Base-by-base conservation (phyloP, 2,888 invertebrate species). In the Drosophila phalerata region DNA sequence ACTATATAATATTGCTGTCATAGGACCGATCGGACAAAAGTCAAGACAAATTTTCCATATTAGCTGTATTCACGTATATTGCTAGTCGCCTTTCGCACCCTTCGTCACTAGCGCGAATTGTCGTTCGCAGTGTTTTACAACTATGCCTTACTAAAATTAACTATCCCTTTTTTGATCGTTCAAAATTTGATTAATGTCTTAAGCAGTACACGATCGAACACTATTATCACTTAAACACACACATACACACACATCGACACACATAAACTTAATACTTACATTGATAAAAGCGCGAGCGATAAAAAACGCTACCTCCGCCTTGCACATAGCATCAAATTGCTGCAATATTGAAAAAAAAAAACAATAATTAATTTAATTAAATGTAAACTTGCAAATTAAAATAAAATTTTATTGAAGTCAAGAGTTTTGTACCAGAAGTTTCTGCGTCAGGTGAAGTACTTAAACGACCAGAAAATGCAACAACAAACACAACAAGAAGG, bases 291-390 rank as follows among this genome's bases (percentile, higher is more conserved):
- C 94, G 92, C 96, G 94, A 78, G 95, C 94, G 91, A 96, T 94
- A 93, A 96, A 95, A 93, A 96, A 96, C 69, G 95, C 94, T 92
- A 96, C 95, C 93, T 96, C 96, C 49, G 96, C 95, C 94, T 96
- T 96, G 92, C 96, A 96, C 91, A 96, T 94, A 52, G 95, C 94
- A 93, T 96, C 96, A 92, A 96, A 96, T 94, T 96, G 95, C 96
- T 96, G 94, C 55, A 63, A 62, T 55, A 53, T 53, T 17, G 11
- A 22, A 88, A 80, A 64, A 37, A 63, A 37, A 64, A 37, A 64
- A 37, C 10, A 1, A 40, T 52, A 55, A 22, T 61, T 53, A 55
- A 61, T 47, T 49, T 13, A 38, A 53, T 60, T 61, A 45, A 48
- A 42, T 47, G 9, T 37, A 5, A 47, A 45, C 38, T 52, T 11